Conservation (phyloP, 2,113 vertebrate species). For the Synodontis membranacea region DNA sequence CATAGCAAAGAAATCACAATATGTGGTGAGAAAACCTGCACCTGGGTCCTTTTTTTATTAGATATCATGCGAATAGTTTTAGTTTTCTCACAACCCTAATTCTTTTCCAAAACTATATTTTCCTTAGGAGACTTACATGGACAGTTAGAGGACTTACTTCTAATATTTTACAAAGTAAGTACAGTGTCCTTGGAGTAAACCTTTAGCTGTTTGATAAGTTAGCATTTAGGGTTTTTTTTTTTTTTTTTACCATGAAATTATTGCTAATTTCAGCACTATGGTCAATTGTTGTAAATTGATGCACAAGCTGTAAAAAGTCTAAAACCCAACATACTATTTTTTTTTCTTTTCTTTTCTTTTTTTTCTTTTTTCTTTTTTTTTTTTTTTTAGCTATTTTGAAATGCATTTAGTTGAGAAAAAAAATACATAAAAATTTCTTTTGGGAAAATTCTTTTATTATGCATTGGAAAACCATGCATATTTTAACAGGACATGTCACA, state of each 20-base stretch:
- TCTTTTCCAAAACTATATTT: not conserved
- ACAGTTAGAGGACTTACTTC: slow-evolving; percentile 86
- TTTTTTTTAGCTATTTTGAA: not conserved
- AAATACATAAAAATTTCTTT: too few relatives aligned
- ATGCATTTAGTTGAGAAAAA: not conserved
- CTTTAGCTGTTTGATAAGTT: not conserved
- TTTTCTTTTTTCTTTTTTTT: too few relatives aligned
- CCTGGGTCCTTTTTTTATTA: not conserved
- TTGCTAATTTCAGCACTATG: not conserved
- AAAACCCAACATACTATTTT: not conserved
- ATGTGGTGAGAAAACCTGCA: slow-evolving; percentile 77
- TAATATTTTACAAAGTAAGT: slow-evolving; percentile 85
- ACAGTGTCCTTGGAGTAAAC: not conserved
- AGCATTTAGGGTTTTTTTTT: too few relatives aligned
- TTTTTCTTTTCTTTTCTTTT: too few relatives aligned
- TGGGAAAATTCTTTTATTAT: not conserved
- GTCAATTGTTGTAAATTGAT: too few relatives aligned
- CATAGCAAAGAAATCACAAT: slow-evolving; percentile 91
- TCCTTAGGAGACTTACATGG: slow-evolving; percentile 88
- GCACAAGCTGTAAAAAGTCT: not conserved
- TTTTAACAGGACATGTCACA: not conserved
- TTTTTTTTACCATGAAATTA: not conserved
- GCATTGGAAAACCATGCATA: not conserved
- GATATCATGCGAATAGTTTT: not conserved
- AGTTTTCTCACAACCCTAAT: not conserved